Percentiles rank a stretch among this genome's conserved stretches.
Conservation (phyloP, 2,888 invertebrate genomes). For the Zygothrica quintamaculata region DNA sequence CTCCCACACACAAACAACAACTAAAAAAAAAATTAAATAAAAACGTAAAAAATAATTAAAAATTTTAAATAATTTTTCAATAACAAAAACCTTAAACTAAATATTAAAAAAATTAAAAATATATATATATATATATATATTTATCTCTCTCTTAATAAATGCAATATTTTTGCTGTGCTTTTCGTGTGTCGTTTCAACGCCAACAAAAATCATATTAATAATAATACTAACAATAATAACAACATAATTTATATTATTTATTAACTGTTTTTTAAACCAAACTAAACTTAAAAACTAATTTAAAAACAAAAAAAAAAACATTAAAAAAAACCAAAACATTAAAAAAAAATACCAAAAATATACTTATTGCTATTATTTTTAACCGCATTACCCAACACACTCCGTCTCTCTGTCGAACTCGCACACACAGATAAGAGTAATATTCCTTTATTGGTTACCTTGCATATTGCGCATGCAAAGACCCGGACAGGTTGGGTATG, state of each 20-base stretch:
- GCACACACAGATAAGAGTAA: conserved; percentile 90
- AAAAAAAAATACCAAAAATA: conserved; percentile 51
- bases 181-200: conserved; percentile 24
- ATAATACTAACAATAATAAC: conserved; percentile 30
- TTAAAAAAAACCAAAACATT: conserved; percentile 27
- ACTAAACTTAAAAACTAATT: conserved; percentile 41
- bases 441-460: conserved; percentile 99
- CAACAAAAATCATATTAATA: conserved; percentile 24
- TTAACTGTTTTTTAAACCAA: conserved; percentile 16
- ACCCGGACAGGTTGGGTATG: conserved; percentile 87
- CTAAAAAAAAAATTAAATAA: conserved; percentile 8
- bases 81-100: conserved; percentile 21
- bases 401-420: conserved; percentile 78
- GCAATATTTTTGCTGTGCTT: conserved; percentile 10
- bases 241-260: conserved; percentile 15
- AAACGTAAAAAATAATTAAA: conserved; percentile 21
- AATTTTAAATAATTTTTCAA: conserved; percentile 36
- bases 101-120: conserved; percentile 28
- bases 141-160: no score
- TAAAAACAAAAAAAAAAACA: conserved; percentile 21
- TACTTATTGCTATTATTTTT: conserved; percentile 74
- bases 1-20: conserved; percentile 17
- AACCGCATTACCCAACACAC: conserved; percentile 78
- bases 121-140: no score
- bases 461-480: conserved; percentile 97